A percentile compares a stretch with the other conserved stretches of the same genome.
These are phyloP conservation scores for Indri indri DNA, from an alignment of 2,113 vertebrate species.

Conservation along the genomic window DNA sequence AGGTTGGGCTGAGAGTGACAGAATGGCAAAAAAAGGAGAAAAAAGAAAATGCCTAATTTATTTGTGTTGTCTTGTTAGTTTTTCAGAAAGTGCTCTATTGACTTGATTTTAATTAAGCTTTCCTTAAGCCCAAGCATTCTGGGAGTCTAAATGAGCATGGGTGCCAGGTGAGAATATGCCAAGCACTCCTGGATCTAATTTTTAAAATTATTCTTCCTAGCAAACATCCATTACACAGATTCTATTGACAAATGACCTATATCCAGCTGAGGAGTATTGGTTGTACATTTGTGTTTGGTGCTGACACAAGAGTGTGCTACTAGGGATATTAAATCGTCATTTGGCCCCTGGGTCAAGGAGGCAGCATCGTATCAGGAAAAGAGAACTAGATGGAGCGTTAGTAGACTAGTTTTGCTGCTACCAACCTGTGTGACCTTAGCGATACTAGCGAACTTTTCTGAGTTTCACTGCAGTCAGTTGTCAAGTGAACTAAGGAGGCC, in stretches of 20 bases:
- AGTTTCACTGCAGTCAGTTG: neutral
- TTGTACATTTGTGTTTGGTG: neutral
- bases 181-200: slow-evolving; percentile 59
- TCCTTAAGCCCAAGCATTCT: slow-evolving; percentile 38
- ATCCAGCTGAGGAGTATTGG: neutral
- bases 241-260: slow-evolving; percentile 39
- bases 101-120: slow-evolving; percentile 69
- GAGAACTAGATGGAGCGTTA: neutral
- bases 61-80: slow-evolving; percentile 57
- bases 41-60: slow-evolving; percentile 22
- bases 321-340: neutral
- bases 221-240: slow-evolving; percentile 11
- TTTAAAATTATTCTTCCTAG: slow-evolving; percentile 52
- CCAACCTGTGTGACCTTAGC: neutral
- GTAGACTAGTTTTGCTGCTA: neutral
- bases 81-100: neutral
- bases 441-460: neutral
- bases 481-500: neutral
- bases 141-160: neutral
- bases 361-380: neutral
- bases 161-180: slow-evolving; percentile 21
- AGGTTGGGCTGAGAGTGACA: neutral
- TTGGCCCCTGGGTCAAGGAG: neutral
- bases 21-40: neutral
- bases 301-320: neutral